Base-by-base conservation (phyloP, 2,113 vertebrate genomes). In the Lipotes vexillifer region DNA sequence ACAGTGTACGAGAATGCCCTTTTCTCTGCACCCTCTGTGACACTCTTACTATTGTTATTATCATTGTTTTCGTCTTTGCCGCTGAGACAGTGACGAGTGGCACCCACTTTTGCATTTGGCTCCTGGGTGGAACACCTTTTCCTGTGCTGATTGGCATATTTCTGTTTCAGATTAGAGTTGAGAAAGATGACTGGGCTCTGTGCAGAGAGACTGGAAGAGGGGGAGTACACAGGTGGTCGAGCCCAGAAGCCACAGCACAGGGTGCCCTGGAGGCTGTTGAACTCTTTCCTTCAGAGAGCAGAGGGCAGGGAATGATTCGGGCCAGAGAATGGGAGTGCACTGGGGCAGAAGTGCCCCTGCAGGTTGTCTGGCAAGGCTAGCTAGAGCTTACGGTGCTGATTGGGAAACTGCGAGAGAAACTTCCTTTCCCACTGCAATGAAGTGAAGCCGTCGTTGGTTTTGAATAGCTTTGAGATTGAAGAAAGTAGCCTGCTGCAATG, bases 401-500 rank as follows among this genome's bases (percentile, higher is more conserved):
- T 81, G 44, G 75, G 88, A 95, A 92, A 66, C 36, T 36, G 27
- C 0, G 1, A 14, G 14, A 38, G 33, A 10, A 33, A 44, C 93
- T 96, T 96, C 82, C 90, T 88, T 63, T 87, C 75, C 31, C 68
- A 2, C 38, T 4, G 44, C 46, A 1, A 2, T 15, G 20, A 84
- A 55, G 36, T 20, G 27, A 90, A 7, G 80, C 92, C 83, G 0
- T 8, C 0, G 1, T 2, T 27, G 71, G 61, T n/a, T 91, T 71
- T 25, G 82, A 86, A 78, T 25, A 20, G 63, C 72, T 81, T 75
- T 57, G 44, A 2, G 90, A 49, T 44, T 92, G 93, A 93, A 86
- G 91, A 83, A 90, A 93, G 95, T 13, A 44, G 49, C 17, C 83
- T 94, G 93, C 44, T 11, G 72, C 91, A 97, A 94, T 89, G 83